These are phyloP conservation scores for Sesamia nonagrioides DNA, from an alignment of 1,140 invertebrate genomes.

Conservation along the genomic window DNA sequence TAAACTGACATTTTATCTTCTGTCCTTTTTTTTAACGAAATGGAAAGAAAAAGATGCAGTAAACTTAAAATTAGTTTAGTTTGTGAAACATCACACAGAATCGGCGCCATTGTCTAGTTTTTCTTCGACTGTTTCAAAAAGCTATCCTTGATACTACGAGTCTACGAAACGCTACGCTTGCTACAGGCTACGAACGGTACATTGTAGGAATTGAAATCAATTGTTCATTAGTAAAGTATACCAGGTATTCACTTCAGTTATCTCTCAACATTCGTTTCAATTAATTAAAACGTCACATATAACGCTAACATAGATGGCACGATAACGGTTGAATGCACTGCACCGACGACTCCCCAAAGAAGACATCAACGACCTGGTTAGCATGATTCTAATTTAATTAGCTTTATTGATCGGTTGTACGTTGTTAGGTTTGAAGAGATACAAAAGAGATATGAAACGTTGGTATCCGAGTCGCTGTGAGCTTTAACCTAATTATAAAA, in stretches of 20 bases:
- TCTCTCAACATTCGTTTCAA: neutral
- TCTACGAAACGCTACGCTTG: conserved; percentile 17
- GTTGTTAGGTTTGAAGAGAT: neutral
- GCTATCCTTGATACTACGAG: neutral
- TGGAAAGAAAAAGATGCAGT: too few relatives aligned
- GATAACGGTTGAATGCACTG: conserved; percentile 10
- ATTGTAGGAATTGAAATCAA: neutral
- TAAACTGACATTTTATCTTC: too few relatives aligned
- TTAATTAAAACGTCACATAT: neutral
- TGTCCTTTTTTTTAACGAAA: too few relatives aligned
- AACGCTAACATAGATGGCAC: neutral
- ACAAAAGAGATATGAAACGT: neutral
- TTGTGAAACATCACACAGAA: too few relatives aligned
- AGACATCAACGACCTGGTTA: conserved; percentile 38
- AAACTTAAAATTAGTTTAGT: too few relatives aligned
- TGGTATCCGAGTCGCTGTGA: neutral
- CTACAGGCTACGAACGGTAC: neutral
- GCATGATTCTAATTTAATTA: conserved; percentile 32
- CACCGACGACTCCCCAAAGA: conserved; percentile 19
- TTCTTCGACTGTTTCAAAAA: conserved; percentile 13
- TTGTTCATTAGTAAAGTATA: neutral
- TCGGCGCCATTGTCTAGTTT: too few relatives aligned
- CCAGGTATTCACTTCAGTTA: neutral
- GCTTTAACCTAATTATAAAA: neutral
- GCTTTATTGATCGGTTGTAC: conserved; percentile 14